phyloP scores from a whole-genome alignment of 2,113 vertebrate species.

The Psilopsiagon aurifrons region DNA sequence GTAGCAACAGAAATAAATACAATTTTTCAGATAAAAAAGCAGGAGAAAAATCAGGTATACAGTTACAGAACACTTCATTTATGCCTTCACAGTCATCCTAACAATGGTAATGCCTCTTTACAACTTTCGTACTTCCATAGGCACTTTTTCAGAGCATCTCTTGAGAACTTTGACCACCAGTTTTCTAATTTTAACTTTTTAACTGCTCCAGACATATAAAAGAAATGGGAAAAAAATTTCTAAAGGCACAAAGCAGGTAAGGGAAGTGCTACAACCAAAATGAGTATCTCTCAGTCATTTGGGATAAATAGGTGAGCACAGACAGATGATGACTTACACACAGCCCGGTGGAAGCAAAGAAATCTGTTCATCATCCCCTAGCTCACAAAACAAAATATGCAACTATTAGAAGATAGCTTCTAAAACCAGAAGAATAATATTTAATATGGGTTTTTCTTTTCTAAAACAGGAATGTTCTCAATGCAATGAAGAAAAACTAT shows the following conservation, averaged over 20 bases:
- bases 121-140: accelerated
- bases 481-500: background rate
- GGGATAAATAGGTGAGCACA: background rate
- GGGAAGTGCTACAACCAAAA: background rate
- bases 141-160: background rate
- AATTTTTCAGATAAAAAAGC: background rate
- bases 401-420: background rate
- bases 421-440: background rate
- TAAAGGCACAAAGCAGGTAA: background rate
- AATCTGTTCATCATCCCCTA: background rate
- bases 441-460: background rate
- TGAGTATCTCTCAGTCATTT: background rate
- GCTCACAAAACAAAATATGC: background rate
- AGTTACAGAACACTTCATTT: background rate
- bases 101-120: background rate
- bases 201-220: background rate
- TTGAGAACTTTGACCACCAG: background rate
- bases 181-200: background rate
- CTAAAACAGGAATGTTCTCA: background rate
- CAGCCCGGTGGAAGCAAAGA: background rate
- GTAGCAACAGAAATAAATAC: background rate
- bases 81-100: background rate
- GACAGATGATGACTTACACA: background rate
- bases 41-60: background rate
- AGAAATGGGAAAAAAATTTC: background rate